These are phyloP conservation scores for Tanytarsus gracilentus DNA, from an alignment of 2,888 invertebrate genomes.

Conservation along the genomic window DNA sequence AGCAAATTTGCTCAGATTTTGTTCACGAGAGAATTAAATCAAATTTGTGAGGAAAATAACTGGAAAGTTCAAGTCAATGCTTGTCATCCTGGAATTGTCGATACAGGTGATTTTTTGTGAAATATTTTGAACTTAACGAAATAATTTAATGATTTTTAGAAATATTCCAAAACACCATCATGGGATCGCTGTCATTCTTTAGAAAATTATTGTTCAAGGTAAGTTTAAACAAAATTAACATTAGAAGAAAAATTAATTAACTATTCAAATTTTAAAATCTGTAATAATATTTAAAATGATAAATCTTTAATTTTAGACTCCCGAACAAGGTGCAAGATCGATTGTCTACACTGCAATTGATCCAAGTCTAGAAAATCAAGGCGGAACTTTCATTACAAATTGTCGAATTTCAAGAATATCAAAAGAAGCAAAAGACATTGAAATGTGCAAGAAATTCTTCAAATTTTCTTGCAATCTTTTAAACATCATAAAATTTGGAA, in stretches of 20 bases:
- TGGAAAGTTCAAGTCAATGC: conserved; percentile 56
- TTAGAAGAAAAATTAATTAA: conserved; percentile 47
- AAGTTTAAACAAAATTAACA: too few relatives aligned
- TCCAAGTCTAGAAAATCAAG: conserved; percentile 58
- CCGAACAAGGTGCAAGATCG: conserved; percentile 70
- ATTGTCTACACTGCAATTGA: conserved; percentile 69
- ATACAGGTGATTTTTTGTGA: conserved; percentile 72
- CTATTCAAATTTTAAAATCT: background rate
- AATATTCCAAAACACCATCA: conserved; percentile 61
- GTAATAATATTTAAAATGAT: background rate
- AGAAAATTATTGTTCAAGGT: conserved; percentile 52
- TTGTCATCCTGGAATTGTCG: conserved; percentile 81
- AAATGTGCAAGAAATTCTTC: conserved; percentile 58
- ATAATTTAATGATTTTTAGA: too few relatives aligned
- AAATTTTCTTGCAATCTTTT: conserved; percentile 55
- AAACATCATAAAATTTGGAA: conserved; percentile 45
- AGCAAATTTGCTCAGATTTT: conserved; percentile 77
- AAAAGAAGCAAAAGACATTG: conserved; percentile 48
- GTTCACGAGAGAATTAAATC: conserved; percentile 50
- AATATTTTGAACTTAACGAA: too few relatives aligned
- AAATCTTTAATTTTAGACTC: conserved; percentile 48
- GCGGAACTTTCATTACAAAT: conserved; percentile 74
- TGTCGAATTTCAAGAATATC: conserved; percentile 53
- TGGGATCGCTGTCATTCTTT: conserved; percentile 52
- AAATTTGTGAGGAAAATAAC: conserved; percentile 47